Percentiles rank a stretch among this genome's conserved stretches.
Evolutionary conservation across 2,888 invertebrate genomes (phyloP).

Genomic region (Aspidapion aeneum): DNA sequence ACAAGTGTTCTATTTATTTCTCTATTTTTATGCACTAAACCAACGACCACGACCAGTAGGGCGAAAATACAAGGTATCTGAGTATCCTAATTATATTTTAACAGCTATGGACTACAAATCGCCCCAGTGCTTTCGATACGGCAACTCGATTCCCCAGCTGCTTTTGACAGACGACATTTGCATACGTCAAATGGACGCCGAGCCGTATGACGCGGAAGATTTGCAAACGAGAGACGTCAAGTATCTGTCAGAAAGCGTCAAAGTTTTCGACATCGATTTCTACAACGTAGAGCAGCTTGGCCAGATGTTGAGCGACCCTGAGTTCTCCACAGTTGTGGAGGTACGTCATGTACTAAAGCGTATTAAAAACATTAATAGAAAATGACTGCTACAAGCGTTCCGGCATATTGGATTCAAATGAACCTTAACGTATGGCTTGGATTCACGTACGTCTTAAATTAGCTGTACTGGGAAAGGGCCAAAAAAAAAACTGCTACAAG

Average conservation of each 20-base stretch:
- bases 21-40: too few relatives aligned
- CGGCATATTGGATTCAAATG: too few relatives aligned
- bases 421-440: too few relatives aligned
- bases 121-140: slow-evolving; percentile 19
- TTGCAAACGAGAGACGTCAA: slow-evolving; percentile 54
- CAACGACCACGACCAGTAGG: too few relatives aligned
- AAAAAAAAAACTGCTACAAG: too few relatives aligned
- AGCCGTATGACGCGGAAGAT: slow-evolving; percentile 70
- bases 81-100: not conserved
- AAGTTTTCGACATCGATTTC: slow-evolving; percentile 61
- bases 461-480: too few relatives aligned
- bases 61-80: too few relatives aligned
- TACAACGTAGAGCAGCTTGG: slow-evolving; percentile 53
- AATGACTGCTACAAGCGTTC: too few relatives aligned
- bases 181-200: slow-evolving; percentile 44
- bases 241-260: slow-evolving; percentile 56
- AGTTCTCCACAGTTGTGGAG: slow-evolving; percentile 29
- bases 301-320: slow-evolving; percentile 32
- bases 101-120: slow-evolving; percentile 22
- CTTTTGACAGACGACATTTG: slow-evolving; percentile 41
- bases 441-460: not conserved
- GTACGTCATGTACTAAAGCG: slow-evolving; percentile 5
- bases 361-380: too few relatives aligned
- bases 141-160: slow-evolving; percentile 24
- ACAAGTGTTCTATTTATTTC: too few relatives aligned